These are phyloP conservation scores for Cebus imitator DNA, from an alignment of 2,113 vertebrate species.

Conservation along the genomic window DNA sequence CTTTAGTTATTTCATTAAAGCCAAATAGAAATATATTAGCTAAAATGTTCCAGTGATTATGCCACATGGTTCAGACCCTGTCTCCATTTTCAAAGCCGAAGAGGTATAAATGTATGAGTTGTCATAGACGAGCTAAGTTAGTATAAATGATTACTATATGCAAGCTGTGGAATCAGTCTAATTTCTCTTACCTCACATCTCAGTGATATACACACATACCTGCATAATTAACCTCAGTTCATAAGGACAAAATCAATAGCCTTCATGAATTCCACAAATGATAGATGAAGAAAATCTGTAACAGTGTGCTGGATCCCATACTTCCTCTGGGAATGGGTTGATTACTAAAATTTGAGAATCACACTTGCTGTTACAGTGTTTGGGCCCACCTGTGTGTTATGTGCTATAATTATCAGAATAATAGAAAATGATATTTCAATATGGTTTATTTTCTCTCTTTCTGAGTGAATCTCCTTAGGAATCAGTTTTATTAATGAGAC, in stretches of 20 bases:
- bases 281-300: background rate
- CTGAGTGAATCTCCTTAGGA: slow-evolving; percentile 40
- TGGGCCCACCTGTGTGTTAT: background rate
- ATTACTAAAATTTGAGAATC: slow-evolving; percentile 16
- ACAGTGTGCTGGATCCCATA: background rate
- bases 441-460: slow-evolving; percentile 56
- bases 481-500: slow-evolving; percentile 68
- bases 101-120: slow-evolving; percentile 2
- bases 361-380: slow-evolving; percentile 29
- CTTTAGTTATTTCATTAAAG: background rate
- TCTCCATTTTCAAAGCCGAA: slow-evolving; percentile 34
- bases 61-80: background rate
- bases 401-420: slow-evolving; percentile 44
- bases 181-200: background rate
- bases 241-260: slow-evolving; percentile 7
- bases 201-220: slow-evolving; percentile 5
- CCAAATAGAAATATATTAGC: slow-evolving; percentile 15
- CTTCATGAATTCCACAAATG: slow-evolving; percentile 19
- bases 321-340: slow-evolving; percentile 19
- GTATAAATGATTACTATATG: background rate
- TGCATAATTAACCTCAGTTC: slow-evolving; percentile 28
- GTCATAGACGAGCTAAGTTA: background rate
- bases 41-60: slow-evolving; percentile 31
- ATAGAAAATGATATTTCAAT: slow-evolving; percentile 53
- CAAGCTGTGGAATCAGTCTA: background rate